Conservation (phyloP, 2,113 vertebrate species). For the Phodopus roborovskii region DNA sequence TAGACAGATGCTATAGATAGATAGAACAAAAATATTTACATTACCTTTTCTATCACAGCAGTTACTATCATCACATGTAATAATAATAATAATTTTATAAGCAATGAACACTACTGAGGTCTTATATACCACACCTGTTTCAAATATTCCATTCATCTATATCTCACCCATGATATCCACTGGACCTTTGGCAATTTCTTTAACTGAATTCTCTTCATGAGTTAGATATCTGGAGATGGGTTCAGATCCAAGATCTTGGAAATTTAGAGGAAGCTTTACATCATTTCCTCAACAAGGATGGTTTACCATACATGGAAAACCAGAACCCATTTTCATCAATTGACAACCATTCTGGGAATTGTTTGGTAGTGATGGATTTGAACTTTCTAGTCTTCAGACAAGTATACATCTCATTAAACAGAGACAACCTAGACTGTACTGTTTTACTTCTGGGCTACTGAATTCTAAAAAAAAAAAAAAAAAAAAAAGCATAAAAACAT, state of each 20-base stretch:
- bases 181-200: background rate
- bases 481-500: constrained; percentile 39
- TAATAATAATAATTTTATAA: constrained; percentile 12
- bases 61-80: background rate
- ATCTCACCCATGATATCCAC: background rate
- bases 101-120: constrained; percentile 13
- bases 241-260: background rate
- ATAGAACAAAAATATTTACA: background rate
- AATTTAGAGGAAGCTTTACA: constrained; percentile 34
- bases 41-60: background rate
- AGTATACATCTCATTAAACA: constrained; percentile 42
- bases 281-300: background rate
- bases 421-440: background rate
- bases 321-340: constrained; percentile 69
- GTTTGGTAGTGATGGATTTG: constrained; percentile 38
- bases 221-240: background rate
- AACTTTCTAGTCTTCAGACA: constrained; percentile 10
- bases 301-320: constrained; percentile 82
- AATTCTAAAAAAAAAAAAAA: constrained; percentile 7
- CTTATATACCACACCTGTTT: background rate
- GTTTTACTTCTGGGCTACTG: constrained; percentile 45
- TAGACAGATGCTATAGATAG: background rate
- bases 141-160: background rate
- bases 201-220: background rate
- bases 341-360: constrained; percentile 73